These are phyloP conservation scores for Autographa pulchrina DNA, from an alignment of 2,888 invertebrate species.

Conservation along the genomic window DNA sequence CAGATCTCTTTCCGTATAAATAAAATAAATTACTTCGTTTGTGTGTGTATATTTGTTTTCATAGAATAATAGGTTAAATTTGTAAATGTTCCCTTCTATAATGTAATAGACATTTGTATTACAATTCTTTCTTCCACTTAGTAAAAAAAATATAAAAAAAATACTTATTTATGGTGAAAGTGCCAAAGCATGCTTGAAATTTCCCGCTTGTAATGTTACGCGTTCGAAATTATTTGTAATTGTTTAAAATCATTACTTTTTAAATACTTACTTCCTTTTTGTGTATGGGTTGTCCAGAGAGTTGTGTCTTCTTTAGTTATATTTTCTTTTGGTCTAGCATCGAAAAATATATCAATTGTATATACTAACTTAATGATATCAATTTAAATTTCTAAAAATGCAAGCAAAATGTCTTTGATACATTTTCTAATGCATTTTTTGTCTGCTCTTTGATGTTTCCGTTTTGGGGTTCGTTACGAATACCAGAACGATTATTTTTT, in stretches of 20 bases:
- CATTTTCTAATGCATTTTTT: background rate
- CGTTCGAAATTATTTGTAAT: conserved; percentile 58
- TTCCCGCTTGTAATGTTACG: conserved; percentile 51
- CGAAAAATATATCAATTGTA: background rate
- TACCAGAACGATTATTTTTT: background rate
- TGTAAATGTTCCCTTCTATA: conserved; percentile 78
- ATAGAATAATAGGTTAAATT: conserved; percentile 85
- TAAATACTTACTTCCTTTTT: conserved; percentile 33
- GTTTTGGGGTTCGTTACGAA: conserved; percentile 18
- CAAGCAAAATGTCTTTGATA: background rate
- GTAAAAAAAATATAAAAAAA: conserved; percentile 61
- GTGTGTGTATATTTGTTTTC: conserved; percentile 87
- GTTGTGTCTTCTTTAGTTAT: background rate
- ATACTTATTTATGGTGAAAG: conserved; percentile 74
- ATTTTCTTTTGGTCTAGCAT: background rate
- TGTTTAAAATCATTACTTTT: conserved; percentile 41
- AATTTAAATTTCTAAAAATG: background rate
- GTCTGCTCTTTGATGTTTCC: background rate
- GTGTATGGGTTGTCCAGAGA: conserved; percentile 55
- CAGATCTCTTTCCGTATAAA: conserved; percentile 77
- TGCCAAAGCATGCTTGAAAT: conserved; percentile 79
- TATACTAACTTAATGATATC: background rate
- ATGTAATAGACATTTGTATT: conserved; percentile 61
- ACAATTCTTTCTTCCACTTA: conserved; percentile 66
- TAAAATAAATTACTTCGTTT: conserved; percentile 67